These are phyloP conservation scores for Crotalus tigris DNA, from an alignment of 2,113 vertebrate species.

Conservation along the genomic window DNA sequence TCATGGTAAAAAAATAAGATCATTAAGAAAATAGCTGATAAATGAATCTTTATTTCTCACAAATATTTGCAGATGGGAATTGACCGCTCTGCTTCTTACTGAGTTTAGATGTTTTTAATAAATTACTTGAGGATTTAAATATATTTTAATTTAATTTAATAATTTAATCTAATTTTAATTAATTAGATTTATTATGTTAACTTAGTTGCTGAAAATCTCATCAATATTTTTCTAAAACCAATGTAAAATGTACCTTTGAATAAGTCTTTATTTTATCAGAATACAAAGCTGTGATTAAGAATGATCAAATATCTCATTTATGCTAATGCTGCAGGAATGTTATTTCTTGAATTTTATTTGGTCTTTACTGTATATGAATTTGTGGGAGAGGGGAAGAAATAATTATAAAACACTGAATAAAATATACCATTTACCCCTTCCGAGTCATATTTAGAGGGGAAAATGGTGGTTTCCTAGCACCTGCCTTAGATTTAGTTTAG, in stretches of 20 bases:
- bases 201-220: background rate
- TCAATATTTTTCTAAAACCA: background rate
- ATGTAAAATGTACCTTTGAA: background rate
- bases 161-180: too few relatives aligned
- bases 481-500: slow-evolving; percentile 6
- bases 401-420: background rate
- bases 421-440: background rate
- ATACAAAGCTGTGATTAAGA: background rate
- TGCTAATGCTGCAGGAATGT: background rate
- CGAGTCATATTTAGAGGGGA: background rate
- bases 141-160: background rate
- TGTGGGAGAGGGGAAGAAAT: too few relatives aligned
- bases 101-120: background rate
- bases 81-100: background rate
- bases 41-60: background rate
- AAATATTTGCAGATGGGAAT: background rate
- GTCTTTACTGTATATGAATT: background rate
- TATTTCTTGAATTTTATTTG: background rate
- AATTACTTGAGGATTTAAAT: background rate
- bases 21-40: background rate
- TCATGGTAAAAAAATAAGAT: background rate
- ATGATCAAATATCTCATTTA: background rate
- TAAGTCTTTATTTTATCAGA: background rate
- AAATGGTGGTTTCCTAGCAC: background rate
- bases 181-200: background rate